Evolutionary conservation across 2,888 invertebrate genomes (phyloP), one percentile per base, ranked within the genome.

Genomic region (Caenorhabditis wallacei): DNA sequence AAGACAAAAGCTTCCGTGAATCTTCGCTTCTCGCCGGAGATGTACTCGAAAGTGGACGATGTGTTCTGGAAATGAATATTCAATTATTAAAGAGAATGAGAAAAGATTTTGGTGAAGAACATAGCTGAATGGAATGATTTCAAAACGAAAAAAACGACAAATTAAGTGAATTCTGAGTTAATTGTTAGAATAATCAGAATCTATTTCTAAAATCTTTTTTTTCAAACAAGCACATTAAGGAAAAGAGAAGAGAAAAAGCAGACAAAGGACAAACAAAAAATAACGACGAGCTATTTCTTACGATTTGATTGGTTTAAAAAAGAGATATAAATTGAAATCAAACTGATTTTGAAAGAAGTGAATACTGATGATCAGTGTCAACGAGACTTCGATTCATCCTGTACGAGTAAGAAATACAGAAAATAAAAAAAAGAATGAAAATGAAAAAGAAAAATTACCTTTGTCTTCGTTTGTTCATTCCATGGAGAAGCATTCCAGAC

Each of bases 401-500:
- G 71, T 20, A 64, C 57, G 35, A 48, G 26, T 22, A 35, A 18
- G n/a, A n/a, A n/a, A n/a, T n/a, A n/a, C n/a, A n/a, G n/a, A n/a
- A 30, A 26, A 46, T 30, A 35, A 20, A n/a, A 5, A 20, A 35
- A 30, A 20, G 0, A 24, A 53, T 69, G 35, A 57, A 2, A 46
- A 69, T 53, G 16, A 46, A 54, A 37, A 5, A 26, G 48, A 22
- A 40, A 8, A 30, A 74, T 35, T 51, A 85, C 85, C 87, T 74
- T 51, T 85, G 87, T n/a, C 84, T n/a, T 43, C 87, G 26, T 56
- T 84, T 76, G 40, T 82, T 82, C 75, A 86, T 74, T 57, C 84
- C 85, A 63, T 87, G 87, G 0, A 87, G 48, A 35, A 66, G 43
- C 85, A 87, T 85, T 43, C 87, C 98, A 59, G 95, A 94, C 84